Evolutionary conservation across 2,797 vertebrate genomes (phyloP), one percentile per base, ranked within the genome.

Genomic region (Enteromius unitaeniatus): DNA sequence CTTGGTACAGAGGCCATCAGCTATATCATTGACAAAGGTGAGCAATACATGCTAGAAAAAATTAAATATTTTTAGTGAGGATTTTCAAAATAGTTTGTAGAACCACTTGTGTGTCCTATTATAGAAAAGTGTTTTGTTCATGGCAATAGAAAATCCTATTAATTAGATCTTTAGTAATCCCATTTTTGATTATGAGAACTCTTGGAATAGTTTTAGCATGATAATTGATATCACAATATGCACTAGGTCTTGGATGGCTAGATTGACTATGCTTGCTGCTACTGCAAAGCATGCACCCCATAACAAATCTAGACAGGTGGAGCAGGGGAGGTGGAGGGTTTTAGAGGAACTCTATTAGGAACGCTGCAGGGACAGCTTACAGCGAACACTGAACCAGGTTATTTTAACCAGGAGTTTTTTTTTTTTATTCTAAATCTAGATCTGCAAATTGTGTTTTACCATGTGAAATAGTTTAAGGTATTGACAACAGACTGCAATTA

Each of bases 21-120:
- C 0, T 97, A 96, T 91, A 95, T 97, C 86, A 88, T 99, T 53
- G 95, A 98, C 84, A 97, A 92, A 97, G 97, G 98, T 99, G 92
- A 3, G 91, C 58, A 0, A 73, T 53, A 53, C 31, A 34, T 13
- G 51, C 4, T 21, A 31, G 70, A 13, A 73, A 19, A 51, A 19
- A 3, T 0, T 1, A 1, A 0, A 1, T 4, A 13, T 26, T 47
- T 70, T 42, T 42, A 14, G 7, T 26, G 14, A 17, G 60, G 68
- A 23, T 23, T 45, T 23, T 67, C 9, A 47, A 4, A 47, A 26
- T 45, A 4, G 6, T 15, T 7, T 45, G 3, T 69, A 28, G 60
- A 26, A 28, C 26, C 14, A 15, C 15, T 28, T 55, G 6, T 62
- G 23, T 62, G 26, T 15, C 40, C n/a, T 45, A 14, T 21, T 51